These are phyloP conservation scores for Chloroceryle aenea DNA, from an alignment of 2,113 vertebrate species.

Conservation along the genomic window DNA sequence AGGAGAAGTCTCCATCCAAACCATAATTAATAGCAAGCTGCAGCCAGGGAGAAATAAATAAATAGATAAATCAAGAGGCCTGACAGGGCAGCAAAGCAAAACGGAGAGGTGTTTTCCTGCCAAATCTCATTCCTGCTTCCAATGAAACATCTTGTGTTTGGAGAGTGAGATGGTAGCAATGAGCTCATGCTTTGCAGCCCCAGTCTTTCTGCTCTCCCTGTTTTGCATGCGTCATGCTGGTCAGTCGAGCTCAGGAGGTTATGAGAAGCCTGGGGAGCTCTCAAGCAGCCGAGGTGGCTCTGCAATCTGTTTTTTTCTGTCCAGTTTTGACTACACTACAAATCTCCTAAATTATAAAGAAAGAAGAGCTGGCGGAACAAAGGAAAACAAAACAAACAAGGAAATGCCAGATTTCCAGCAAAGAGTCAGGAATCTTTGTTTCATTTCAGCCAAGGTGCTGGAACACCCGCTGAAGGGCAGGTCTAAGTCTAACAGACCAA, in stretches of 20 bases:
- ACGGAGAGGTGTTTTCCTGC: not conserved
- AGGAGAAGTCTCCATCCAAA: slow-evolving; percentile 28
- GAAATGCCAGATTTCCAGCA: not conserved
- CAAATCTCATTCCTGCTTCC: not conserved
- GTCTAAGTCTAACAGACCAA: not conserved
- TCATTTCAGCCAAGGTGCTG: not conserved
- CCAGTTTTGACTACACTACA: not conserved
- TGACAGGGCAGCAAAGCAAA: not conserved
- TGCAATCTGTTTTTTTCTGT: not conserved
- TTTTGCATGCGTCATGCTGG: not conserved
- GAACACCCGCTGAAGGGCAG: not conserved
- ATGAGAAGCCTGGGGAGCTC: not conserved
- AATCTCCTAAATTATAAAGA: not conserved
- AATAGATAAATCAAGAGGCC: slow-evolving; percentile 57
- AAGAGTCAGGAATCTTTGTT: not conserved
- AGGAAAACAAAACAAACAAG: not conserved
- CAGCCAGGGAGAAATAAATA: slow-evolving; percentile 49
- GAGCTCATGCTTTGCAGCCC: not conserved
- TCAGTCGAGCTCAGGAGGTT: not conserved
- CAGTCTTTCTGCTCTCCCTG: not conserved
- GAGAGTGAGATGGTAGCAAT: not conserved
- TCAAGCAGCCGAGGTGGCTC: not conserved
- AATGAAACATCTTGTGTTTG: not conserved
- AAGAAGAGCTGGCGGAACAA: not conserved
- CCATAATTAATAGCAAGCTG: slow-evolving; percentile 49